Conservation (phyloP, 2,113 vertebrate species). For the Apus apus region DNA sequence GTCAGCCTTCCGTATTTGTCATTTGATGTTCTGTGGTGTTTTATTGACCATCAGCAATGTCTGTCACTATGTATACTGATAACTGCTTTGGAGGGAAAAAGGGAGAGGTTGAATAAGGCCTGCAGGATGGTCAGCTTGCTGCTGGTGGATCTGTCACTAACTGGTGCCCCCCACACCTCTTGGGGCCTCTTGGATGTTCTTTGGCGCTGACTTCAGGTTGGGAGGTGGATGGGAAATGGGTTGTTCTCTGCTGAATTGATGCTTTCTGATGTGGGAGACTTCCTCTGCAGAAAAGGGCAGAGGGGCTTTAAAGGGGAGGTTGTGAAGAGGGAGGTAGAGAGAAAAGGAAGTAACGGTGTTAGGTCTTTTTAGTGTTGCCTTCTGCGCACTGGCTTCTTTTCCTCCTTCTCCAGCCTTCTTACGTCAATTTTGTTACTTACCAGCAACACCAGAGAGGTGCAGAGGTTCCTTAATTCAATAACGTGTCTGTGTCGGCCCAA, state of each 20-base stretch:
- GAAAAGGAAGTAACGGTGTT: not conserved
- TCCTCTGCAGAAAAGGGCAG: not conserved
- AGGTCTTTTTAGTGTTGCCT: not conserved
- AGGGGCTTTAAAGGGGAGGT: not conserved
- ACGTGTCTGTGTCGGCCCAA: accelerated
- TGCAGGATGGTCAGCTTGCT: not conserved
- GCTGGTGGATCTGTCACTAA: not conserved
- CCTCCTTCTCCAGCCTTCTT: not conserved
- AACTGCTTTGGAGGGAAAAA: conserved; percentile 10
- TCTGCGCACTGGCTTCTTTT: accelerated
- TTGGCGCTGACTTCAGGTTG: not conserved
- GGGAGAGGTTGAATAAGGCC: not conserved
- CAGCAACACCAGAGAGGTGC: not conserved
- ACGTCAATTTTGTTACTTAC: not conserved
- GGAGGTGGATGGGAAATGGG: not conserved
- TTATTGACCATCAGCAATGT: conserved; percentile 17
- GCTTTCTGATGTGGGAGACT: not conserved
- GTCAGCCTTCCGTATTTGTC: not conserved
- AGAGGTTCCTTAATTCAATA: not conserved
- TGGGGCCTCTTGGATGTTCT: not conserved
- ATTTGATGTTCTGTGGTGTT: not conserved
- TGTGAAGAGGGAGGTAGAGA: not conserved
- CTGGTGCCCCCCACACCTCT: not conserved
- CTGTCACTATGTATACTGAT: not conserved
- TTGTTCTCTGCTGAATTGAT: not conserved